Base-by-base conservation (phyloP, 2,113 vertebrate genomes). In the Nannobrachium achirus region DNA sequence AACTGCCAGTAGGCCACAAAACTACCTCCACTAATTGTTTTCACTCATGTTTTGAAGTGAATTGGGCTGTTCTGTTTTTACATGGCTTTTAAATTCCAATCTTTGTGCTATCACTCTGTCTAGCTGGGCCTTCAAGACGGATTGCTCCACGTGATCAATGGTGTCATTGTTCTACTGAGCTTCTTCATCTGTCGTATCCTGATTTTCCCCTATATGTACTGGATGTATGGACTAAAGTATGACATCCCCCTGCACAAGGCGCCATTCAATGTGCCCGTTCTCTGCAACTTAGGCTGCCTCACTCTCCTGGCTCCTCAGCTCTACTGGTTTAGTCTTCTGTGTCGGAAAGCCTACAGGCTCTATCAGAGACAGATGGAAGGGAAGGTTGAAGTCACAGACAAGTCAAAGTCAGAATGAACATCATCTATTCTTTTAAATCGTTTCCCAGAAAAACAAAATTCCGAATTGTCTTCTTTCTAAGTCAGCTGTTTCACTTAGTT, bases 131-230 rank as follows among this genome's bases (percentile, higher is more conserved):
- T 94, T 45, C 94, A 96, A 42, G 87, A 94, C 81, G 91, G 91
- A 0, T 71, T 85, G 42, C 82, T 96, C 72, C 93, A 96, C 92
- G 92, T 90, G 50, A 82, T 93, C 86, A 98, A 97, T 0, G 95
- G 95, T 11, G 19, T 94, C 78, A 1, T 95, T 19, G 82, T 94
- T 4, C 85, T 97, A 66, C 56, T 93, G 80, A 96, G 91, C 15
- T 98, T 98, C 90, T 90, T 97, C 82, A 20, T 56, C 3, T 97
- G 95, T 74, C 94, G 95, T 25, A 95, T 98, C 59, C 83, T 95
- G 10, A 77, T 98, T 38, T 98, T 98, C 82, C 96, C 95, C 10
- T 97, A 92, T 87, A 97, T 98, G 96, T 98, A 97, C 79, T 89
- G 89, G 79, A 91, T 91, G 73, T 97, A 96, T 0, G 93, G 69